Percentiles rank a stretch among this genome's conserved stretches.
These are phyloP conservation scores for Megaceryle maxima DNA, from an alignment of 2,113 vertebrate genomes.

Conservation along the genomic window DNA sequence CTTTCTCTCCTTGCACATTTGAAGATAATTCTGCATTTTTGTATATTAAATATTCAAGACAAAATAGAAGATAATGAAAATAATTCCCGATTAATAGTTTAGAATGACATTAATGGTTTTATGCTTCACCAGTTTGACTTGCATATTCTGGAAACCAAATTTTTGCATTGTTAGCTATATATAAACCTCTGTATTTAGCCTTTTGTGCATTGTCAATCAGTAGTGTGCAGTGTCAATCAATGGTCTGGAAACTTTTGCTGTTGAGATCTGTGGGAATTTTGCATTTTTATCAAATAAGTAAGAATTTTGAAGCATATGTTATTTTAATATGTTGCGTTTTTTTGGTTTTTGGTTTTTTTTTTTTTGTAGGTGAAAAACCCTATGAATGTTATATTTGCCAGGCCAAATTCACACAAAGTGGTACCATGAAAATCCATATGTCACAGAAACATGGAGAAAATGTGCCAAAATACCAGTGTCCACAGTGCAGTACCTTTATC, in stretches of 20 bases:
- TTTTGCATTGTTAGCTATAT: not conserved
- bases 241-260: not conserved
- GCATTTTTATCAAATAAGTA: not conserved
- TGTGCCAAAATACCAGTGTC: constrained; percentile 69
- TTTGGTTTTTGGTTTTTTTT: not conserved
- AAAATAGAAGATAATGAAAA: not conserved
- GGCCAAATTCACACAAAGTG: constrained; percentile 70
- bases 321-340: not conserved
- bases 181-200: not conserved
- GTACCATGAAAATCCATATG: constrained; percentile 72
- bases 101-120: not conserved
- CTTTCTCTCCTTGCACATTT: not conserved
- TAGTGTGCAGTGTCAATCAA: not conserved
- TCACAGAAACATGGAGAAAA: constrained; percentile 71
- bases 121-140: not conserved
- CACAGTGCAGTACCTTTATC: constrained; percentile 37
- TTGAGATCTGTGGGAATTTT: not conserved
- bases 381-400: constrained; percentile 69
- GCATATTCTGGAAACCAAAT: not conserved
- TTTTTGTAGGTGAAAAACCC: constrained; percentile 69
- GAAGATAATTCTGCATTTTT: not conserved
- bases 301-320: not conserved
- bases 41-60: not conserved
- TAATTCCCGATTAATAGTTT: not conserved
- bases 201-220: not conserved